Evolutionary conservation across 2,113 vertebrate species (phyloP), one percentile per base, ranked within the genome.

Genomic region (Dipodomys merriami): DNA sequence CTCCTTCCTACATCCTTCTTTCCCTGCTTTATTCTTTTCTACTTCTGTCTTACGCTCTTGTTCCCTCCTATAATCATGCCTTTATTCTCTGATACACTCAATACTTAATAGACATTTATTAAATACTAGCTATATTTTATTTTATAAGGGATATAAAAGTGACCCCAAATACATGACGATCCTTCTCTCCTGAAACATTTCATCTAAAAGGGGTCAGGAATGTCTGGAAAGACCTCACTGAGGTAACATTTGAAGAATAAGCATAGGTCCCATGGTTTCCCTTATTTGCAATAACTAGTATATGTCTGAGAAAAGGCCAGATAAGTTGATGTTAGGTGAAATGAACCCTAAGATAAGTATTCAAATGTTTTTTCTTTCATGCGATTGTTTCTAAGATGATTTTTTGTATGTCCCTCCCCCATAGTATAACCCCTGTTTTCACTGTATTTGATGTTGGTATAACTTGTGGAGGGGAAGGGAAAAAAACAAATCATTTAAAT

Each of bases 71-170:
- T 3, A 19, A 10, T 77, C 35, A 72, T 57, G 9, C 1, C 16
- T 73, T 49, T 68, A n/a, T 81, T 22, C 33, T 20, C 74, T 65
- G 18, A 92, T 53, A 69, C 57, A 69, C 44, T 80, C 49, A 83
- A 15, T 77, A 72, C 7, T 87, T 33, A 89, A 81, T 67, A 83
- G 65, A 81, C 69, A 76, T 57, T 94, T 78, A 79, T 33, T 30
- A 76, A 67, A n/a, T 69, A 2, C 4, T 83, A n/a, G 49, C 20
- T 91, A 18, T 29, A 64, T 6, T 1, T 18, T 22, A 73, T 33
- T 91, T 53, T 57, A 18, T 30, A 13, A 85, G 9, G 6, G 8
- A 64, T 46, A 15, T 22, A 90, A 85, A 12, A 44, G 29, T 82
- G 33, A 95, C 7, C 46, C 30, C 16, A 76, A 83, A 69, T 30